Evolutionary conservation across 2,888 invertebrate genomes (phyloP).

Genomic region (Cantharis rustica): DNA sequence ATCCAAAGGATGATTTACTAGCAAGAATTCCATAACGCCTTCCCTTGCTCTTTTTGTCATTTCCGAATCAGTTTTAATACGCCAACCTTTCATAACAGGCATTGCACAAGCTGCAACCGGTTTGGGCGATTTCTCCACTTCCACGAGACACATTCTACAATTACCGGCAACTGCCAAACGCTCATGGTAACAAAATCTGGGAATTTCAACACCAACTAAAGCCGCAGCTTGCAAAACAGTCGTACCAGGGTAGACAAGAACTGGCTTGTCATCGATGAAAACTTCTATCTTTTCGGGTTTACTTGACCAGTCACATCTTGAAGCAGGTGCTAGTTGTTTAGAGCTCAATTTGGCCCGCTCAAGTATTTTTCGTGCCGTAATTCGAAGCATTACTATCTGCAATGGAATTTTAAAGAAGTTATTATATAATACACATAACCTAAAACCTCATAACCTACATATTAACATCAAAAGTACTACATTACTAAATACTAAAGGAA

Average conservation of each 20-base stretch:
- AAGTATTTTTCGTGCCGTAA: constrained; percentile 73
- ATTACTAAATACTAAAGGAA: background rate
- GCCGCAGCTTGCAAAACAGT: constrained; percentile 97
- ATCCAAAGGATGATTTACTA: constrained; percentile 98
- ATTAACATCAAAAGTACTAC: background rate
- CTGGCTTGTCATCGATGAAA: constrained; percentile 95
- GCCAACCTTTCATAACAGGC: constrained; percentile 99
- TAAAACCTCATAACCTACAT: background rate
- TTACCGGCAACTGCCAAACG: constrained; percentile 98
- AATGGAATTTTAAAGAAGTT: background rate
- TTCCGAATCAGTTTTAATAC: constrained; percentile 96
- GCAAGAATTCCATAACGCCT: constrained; percentile 98
- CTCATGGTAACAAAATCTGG: constrained; percentile 99
- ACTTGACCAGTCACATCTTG: constrained; percentile 41
- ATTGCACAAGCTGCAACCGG: constrained; percentile 99
- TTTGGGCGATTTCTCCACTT: constrained; percentile 97
- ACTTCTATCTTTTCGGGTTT: constrained; percentile 82
- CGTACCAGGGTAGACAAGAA: constrained; percentile 93
- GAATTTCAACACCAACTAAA: constrained; percentile 94
- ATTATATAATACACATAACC: background rate
- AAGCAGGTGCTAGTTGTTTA: constrained; percentile 41
- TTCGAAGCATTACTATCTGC: constrained; percentile 71
- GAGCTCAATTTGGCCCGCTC: constrained; percentile 49
- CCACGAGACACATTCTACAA: constrained; percentile 99
- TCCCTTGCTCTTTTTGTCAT: constrained; percentile 72